Conservation (phyloP, 2,113 vertebrate genomes). For the Pterocles orientalis region DNA sequence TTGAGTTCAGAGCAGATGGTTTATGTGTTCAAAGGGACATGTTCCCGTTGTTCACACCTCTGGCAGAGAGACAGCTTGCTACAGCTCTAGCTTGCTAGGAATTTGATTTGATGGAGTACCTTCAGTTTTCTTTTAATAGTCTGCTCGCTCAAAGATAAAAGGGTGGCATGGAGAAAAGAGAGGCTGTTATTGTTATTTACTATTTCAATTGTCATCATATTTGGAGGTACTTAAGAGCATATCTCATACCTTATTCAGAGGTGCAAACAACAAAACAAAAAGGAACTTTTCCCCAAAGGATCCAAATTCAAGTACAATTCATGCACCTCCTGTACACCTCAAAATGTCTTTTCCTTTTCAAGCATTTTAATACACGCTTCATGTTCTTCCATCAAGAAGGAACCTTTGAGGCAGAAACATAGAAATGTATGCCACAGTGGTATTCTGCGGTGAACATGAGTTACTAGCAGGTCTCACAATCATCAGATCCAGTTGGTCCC, state of each 20-base stretch:
- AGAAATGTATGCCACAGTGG: not conserved
- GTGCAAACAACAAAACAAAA: not conserved
- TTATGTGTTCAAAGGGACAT: constrained; percentile 66
- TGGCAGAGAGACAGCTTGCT: constrained; percentile 64
- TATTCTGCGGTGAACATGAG: not conserved
- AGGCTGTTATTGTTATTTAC: not conserved
- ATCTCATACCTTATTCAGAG: not conserved
- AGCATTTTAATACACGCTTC: not conserved
- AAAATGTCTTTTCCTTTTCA: not conserved
- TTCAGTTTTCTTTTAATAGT: not conserved
- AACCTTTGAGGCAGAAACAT: not conserved
- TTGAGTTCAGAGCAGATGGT: constrained; percentile 71
- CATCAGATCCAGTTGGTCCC: not conserved
- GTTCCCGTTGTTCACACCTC: constrained; percentile 69
- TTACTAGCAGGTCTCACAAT: not conserved
- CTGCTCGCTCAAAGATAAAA: not conserved
- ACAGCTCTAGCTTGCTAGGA: constrained; percentile 45
- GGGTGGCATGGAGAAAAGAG: not conserved
- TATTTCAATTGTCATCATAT: not conserved
- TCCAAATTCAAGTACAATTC: fast-evolving
- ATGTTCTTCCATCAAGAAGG: not conserved
- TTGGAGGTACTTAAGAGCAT: not conserved
- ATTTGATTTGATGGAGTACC: constrained; percentile 12
- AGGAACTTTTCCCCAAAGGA: not conserved
- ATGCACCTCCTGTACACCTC: not conserved